Base-by-base conservation (phyloP, 2,888 invertebrate genomes). In the Bellardia bayeri region DNA sequence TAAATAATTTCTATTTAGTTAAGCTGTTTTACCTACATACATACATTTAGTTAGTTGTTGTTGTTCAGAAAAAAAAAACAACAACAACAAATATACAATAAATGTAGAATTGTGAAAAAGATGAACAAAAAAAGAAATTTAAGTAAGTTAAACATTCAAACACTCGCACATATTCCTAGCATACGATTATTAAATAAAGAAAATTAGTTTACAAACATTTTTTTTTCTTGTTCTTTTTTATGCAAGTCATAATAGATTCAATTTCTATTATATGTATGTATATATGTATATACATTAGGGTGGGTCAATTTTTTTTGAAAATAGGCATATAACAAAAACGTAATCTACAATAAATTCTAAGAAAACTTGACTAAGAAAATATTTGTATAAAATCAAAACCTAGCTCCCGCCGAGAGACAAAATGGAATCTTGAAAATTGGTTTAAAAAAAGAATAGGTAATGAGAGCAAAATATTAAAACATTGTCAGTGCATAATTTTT, bases 1-100 rank as follows among this genome's bases (percentile, higher is more conserved):
- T 74, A 82, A 85, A 87, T 85, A 85, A 85, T 82, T 79, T 75
- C 82, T 40, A 79, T 82, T 84, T 63, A 76, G 54, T 61, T 75
- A 78, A 75, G 79, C 69, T 72, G 4, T 85, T 80, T 75, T 45
- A 54, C 23, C 40, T 66, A 68, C 42, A 64, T 56, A 68, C 42
- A 64, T 56, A 23, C 30, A 74, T 56, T 45, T 58, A 16, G 13
- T 72, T 51, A 64, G 9, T 42, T 40, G n/a, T 14, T n/a, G 30
- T 23, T n/a, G 23, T 23, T 23, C 23, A 23, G 23, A 23, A 23
- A 23, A 23, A 23, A 23, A 56, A 33, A 16, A 16, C 23, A 45
- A 23, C 56, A 68, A 45, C 16, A 45, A 23, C 58, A 66, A 30
- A 11, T 23, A 51, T 33, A 45, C 11, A 49, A 45, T 13, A 74